Evolutionary conservation across 2,888 invertebrate species (phyloP), one percentile per base, ranked within the genome.

Genomic region (Ennomos fuscantarius): DNA sequence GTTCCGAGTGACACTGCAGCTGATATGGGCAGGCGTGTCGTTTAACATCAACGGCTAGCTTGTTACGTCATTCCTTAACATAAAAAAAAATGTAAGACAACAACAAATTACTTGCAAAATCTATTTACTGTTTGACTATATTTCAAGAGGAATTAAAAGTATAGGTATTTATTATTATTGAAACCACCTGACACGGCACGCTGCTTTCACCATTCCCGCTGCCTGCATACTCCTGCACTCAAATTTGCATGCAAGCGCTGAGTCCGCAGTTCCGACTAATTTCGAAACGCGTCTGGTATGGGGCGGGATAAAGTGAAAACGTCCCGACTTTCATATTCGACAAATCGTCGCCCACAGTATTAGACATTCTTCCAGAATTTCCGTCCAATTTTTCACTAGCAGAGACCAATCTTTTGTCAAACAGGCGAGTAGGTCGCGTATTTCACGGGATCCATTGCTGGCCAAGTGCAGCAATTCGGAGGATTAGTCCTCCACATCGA

Each of bases 401-500:
- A 47, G 50, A 55, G 52, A 47, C 58, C 63, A 55, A 65, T 67
- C 57, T 62, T 67, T 65, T 65, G 65, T 63, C 62, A 60, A 45
- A 57, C 34, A 50, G 55, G 59, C 53, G 52, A 49, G 48, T 53
- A 63, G 62, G 60, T 65, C 55, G 11, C 54, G 58, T 65, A 62
- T 64, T 65, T 68, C 65, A 65, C 62, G 60, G 35, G 47, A 55
- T 62, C 65, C 63, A 65, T 65, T 61, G 65, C 65, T 57, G 56
- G 67, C 36, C 62, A 57, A 62, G 55, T 53, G 62, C 56, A 46
- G 62, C 62, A 60, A 60, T 63, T 60, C 62, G 49, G 56, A 49
- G 65, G 63, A 68, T 68, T 68, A 65, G 60, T 60, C 50, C 60
- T 58, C 52, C 57, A 53, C 52, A 50, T 35, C 63, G 54, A 54